Percentiles rank a stretch among this genome's conserved stretches.
Conservation (phyloP, 2,797 vertebrate species). For the Falco novaeseelandiae region DNA sequence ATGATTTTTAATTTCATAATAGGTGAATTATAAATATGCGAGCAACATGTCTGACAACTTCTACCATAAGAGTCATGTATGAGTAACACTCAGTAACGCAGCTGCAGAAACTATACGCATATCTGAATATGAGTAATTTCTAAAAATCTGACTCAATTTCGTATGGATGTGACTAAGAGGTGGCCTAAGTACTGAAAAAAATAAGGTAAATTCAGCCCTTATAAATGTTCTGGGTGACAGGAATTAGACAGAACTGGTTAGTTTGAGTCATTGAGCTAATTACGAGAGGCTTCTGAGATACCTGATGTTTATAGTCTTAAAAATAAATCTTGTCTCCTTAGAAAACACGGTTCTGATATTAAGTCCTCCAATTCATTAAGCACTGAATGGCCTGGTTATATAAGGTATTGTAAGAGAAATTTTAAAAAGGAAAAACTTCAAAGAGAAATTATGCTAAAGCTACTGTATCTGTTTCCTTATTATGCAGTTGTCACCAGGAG, state of each 20-base stretch:
- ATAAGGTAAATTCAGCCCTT: background rate
- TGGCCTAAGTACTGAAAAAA: background rate
- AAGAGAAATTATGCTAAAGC: slow-evolving; percentile 42
- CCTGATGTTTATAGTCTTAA: background rate
- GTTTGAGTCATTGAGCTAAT: background rate
- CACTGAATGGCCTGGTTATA: background rate
- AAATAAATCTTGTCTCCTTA: background rate
- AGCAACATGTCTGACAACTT: background rate
- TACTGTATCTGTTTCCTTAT: slow-evolving; percentile 24
- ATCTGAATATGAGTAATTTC: background rate
- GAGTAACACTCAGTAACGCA: background rate
- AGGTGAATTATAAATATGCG: background rate
- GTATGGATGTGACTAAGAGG: background rate
- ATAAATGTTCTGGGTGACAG: background rate
- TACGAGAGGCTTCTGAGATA: background rate
- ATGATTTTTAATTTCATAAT: background rate
- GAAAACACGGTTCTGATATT: background rate
- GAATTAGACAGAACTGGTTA: background rate
- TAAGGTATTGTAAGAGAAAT: background rate
- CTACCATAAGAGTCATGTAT: background rate
- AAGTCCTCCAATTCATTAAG: slow-evolving; percentile 3
- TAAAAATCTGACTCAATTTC: background rate
- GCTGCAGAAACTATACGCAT: background rate
- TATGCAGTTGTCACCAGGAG: background rate
- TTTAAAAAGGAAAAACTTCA: slow-evolving; percentile 30